phyloP scores from a whole-genome alignment of 2,888 invertebrate species.

The Metallyticus violacea region DNA sequence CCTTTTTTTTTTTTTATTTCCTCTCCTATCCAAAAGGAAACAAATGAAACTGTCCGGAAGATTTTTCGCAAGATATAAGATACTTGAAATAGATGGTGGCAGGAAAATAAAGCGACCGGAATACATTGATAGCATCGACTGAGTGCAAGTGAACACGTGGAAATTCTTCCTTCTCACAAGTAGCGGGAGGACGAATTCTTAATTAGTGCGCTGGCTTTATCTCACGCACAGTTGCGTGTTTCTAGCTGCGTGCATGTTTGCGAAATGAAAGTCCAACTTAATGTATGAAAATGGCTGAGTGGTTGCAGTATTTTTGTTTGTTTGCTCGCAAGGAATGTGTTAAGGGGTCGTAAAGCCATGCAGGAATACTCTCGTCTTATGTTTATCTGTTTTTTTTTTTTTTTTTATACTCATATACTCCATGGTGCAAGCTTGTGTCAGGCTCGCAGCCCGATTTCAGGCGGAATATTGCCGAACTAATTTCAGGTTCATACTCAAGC shows the following conservation, averaged over 20 bases:
- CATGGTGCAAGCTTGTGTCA: background rate
- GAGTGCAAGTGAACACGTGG: background rate
- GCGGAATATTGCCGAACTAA: background rate
- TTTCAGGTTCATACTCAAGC: no score
- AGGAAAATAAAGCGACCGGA: background rate
- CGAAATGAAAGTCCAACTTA: background rate
- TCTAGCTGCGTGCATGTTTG: background rate
- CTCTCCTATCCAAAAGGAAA: background rate
- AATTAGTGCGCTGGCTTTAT: background rate
- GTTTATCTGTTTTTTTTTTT: background rate
- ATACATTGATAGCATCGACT: background rate
- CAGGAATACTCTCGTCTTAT: background rate
- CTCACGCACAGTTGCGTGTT: background rate
- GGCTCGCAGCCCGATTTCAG: background rate
- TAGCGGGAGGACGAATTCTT: background rate
- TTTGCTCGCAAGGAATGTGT: background rate
- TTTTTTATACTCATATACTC: background rate
- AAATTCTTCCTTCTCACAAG: background rate
- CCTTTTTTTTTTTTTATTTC: background rate
- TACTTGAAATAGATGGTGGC: background rate
- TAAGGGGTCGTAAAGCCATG: background rate
- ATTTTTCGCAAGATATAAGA: background rate
- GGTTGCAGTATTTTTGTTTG: background rate
- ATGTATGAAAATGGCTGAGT: background rate
- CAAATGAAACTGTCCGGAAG: background rate